Evolutionary conservation across 2,113 vertebrate species (phyloP).

Genomic region (Hemiscyllium ocellatum): DNA sequence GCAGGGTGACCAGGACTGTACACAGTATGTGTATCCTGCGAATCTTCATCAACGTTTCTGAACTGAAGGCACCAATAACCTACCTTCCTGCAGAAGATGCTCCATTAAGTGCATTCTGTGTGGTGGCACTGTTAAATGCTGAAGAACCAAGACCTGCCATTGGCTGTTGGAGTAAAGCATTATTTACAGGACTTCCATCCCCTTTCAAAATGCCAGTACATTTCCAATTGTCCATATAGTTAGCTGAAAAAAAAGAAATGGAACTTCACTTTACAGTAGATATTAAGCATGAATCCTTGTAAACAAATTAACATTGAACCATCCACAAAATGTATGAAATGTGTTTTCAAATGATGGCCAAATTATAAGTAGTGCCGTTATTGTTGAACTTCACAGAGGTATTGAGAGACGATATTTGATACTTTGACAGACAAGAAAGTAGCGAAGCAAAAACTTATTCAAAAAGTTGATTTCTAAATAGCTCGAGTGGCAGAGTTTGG

Average conservation of each 20-base stretch:
- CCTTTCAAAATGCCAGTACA: conserved; percentile 93
- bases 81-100: conserved; percentile 80
- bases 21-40: conserved; percentile 15
- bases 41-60: background rate
- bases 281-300: background rate
- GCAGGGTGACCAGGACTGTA: no score
- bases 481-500: background rate
- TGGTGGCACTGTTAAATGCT: conserved; percentile 66
- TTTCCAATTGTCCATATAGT: conserved; percentile 99
- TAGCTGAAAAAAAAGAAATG: conserved; percentile 61
- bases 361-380: background rate
- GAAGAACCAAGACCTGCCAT: conserved; percentile 69
- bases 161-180: conserved; percentile 67
- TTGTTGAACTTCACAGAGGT: background rate
- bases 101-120: conserved; percentile 79
- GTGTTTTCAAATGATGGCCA: background rate
- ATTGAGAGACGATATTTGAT: background rate
- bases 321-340: no score
- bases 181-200: conserved; percentile 86
- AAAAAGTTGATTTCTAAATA: background rate
- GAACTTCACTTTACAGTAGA: background rate
- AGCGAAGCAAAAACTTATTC: background rate
- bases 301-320: conserved; percentile 18
- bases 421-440: background rate
- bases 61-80: conserved; percentile 40